Base-by-base conservation (phyloP, 2,797 vertebrate species). In the Merluccius polli region DNA sequence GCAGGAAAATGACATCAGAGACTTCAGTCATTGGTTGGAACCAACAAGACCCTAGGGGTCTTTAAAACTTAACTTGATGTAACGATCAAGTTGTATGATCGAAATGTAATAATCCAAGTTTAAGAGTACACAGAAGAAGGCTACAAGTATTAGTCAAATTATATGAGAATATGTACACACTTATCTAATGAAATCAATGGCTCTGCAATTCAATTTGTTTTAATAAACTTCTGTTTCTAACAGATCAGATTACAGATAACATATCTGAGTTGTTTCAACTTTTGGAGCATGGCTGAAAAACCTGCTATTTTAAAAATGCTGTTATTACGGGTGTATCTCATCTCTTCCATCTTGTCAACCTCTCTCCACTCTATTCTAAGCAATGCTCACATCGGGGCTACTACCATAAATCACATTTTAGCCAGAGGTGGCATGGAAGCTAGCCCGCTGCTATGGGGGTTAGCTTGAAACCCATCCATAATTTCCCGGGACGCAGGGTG, bases 331-430 rank as follows among this genome's bases (percentile, higher is more conserved):
- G 29, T 30, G 29, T 32, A 32, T 69, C 67, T 69, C 67, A 31
- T 31, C 16, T 69, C 31, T 69, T 31, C 67, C 67, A 69, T 24
- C 30, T 44, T 13, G 18, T 32, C 44, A n/a, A 12, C 18, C 44
- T 8, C 65, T 90, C 90, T 85, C 89, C 85, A 87, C 82, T 86
- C 80, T 89, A 91, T 90, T 87, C 85, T 88, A 89, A 90, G 87
- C 89, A 89, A 91, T 86, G 85, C 82, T 91, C 89, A 90, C 83
- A 84, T 82, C 88, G 90, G 89, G 87, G 78, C 85, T 78, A 77
- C 77, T 84, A 87, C 89, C 24, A 90, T 91, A 90, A 92, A 92
- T 93, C 91, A 90, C 85, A 81, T 77, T 79, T 27, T 85, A 87
- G 90, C 91, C 87, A 88, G 89, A 71, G 88, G 91, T 89, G 85